Evolutionary conservation across 2,888 invertebrate species (phyloP).

Genomic region (Eilema sororculum): DNA sequence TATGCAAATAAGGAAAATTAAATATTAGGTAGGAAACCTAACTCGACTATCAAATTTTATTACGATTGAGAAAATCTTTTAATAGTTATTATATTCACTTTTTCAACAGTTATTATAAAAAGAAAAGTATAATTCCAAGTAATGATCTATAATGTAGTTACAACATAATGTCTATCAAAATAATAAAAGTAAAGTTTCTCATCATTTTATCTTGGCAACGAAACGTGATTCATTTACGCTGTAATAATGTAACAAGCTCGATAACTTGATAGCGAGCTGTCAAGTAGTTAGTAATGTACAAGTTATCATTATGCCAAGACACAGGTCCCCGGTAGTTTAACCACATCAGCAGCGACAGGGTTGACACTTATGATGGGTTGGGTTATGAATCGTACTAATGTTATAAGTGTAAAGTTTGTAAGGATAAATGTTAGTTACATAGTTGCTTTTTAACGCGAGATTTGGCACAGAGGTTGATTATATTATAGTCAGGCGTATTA

Average conservation of each 20-base stretch:
- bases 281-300: slow-evolving; percentile 38
- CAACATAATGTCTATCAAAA: background rate
- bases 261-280: slow-evolving; percentile 42
- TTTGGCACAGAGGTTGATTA: background rate
- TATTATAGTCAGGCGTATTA: no score
- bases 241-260: slow-evolving; percentile 35
- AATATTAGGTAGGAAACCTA: no score
- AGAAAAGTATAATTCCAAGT: no score
- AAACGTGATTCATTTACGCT: slow-evolving; percentile 29
- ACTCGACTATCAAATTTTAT: no score
- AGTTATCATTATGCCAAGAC: slow-evolving; percentile 42
- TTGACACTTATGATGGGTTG: slow-evolving; percentile 13
- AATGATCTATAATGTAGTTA: background rate
- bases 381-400: background rate
- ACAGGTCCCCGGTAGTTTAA: slow-evolving; percentile 28
- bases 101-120: no score
- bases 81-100: no score
- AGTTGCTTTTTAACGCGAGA: background rate
- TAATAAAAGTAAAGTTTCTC: background rate
- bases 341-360: slow-evolving; percentile 25
- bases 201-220: slow-evolving; percentile 13
- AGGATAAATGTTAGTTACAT: background rate
- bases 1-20: no score
- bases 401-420: background rate
- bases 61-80: no score